phyloP scores from a whole-genome alignment of 2,888 invertebrate genomes.

The Scaptomyza flava region DNA sequence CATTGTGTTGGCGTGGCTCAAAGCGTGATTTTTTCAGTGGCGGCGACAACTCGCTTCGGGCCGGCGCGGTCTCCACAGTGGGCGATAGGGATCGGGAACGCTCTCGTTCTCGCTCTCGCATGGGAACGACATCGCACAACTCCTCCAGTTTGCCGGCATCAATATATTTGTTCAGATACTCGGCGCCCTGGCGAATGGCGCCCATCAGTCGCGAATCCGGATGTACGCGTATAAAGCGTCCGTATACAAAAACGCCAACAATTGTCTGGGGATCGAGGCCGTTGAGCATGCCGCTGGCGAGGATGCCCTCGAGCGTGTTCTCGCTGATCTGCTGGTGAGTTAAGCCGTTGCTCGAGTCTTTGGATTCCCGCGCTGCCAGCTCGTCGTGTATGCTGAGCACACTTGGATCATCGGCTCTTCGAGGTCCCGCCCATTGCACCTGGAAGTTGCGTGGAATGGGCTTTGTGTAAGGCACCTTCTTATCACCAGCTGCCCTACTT shows the following conservation, averaged over 20 bases:
- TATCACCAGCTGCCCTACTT: conserved; percentile 87
- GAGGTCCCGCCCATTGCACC: conserved; percentile 96
- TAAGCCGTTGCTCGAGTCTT: conserved; percentile 86
- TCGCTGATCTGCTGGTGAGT: conserved; percentile 88
- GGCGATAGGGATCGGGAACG: conserved; percentile 80
- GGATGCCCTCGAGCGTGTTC: conserved; percentile 88
- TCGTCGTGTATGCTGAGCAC: conserved; percentile 72
- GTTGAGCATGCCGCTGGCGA: conserved; percentile 88
- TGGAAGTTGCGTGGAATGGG: conserved; percentile 98
- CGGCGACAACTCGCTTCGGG: conserved; percentile 69
- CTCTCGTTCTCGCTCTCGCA: conserved; percentile 87
- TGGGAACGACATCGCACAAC: conserved; percentile 90
- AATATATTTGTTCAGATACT: conserved; percentile 91
- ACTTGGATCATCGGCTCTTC: conserved; percentile 86
- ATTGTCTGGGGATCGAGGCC: conserved; percentile 92
- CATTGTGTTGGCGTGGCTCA: conserved; percentile 83
- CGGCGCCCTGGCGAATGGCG: conserved; percentile 91
- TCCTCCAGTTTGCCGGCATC: conserved; percentile 93
- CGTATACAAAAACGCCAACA: conserved; percentile 92
- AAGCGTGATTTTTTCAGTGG: conserved; percentile 83
- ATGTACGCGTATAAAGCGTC: conserved; percentile 91
- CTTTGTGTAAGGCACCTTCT: conserved; percentile 96
- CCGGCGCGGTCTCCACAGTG: conserved; percentile 61
- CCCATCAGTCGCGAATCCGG: conserved; percentile 91
- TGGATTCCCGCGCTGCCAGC: conserved; percentile 85